A percentile compares a stretch with the other conserved stretches of the same genome.
These are phyloP conservation scores for Holothuria glaberrima DNA, from an alignment of 35 echinoderm and acorn worm species.

Conservation along the genomic window DNA sequence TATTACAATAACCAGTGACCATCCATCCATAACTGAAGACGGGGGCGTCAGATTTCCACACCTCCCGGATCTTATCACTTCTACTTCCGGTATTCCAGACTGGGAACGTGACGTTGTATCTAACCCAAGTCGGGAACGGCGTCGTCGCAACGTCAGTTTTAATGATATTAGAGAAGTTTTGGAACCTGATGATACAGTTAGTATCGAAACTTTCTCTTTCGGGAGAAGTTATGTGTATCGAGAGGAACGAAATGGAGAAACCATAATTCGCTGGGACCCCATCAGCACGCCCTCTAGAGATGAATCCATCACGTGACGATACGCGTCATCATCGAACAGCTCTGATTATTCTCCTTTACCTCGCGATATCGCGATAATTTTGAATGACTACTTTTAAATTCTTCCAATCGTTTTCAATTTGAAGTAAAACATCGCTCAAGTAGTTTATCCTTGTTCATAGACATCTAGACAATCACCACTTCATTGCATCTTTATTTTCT, in stretches of 20 bases:
- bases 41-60: conserved; percentile 3
- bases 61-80: background rate
- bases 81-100: background rate
- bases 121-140: background rate
- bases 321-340: conserved; percentile 36
- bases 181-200: background rate
- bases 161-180: background rate
- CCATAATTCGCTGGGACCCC: background rate
- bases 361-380: background rate
- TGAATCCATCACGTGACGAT: conserved; percentile 22
- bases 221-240: background rate
- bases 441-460: too few species aligned
- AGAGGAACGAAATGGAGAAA: background rate
- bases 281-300: background rate
- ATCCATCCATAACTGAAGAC: background rate
- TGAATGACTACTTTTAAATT: conserved; percentile 11
- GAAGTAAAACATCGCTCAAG: too few species aligned
- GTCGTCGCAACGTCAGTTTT: background rate
- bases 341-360: conserved; percentile 4
- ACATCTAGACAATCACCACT: too few species aligned
- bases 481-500: too few species aligned
- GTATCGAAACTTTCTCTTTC: conserved; percentile 23
- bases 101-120: background rate
- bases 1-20: background rate
- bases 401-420: background rate